phyloP scores from a whole-genome alignment of 2,797 vertebrate species.

The Gadopsis bispinosus region DNA sequence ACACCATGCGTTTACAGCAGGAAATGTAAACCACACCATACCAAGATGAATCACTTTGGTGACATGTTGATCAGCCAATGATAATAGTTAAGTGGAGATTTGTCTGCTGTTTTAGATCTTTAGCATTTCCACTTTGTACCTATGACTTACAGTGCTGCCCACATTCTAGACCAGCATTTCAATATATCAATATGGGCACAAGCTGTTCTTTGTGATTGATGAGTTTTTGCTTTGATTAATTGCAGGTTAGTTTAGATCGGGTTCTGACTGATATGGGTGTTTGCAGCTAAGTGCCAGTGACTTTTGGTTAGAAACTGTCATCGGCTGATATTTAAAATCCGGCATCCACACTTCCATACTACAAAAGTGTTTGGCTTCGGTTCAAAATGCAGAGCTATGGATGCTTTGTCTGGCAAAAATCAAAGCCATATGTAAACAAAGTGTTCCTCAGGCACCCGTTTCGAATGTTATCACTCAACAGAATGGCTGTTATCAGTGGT shows the following conservation, averaged over 20 bases:
- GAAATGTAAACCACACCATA: slow-evolving; percentile 3
- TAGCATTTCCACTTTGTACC: background rate
- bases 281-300: slow-evolving; percentile 9
- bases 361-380: background rate
- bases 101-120: background rate
- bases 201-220: slow-evolving; percentile 27
- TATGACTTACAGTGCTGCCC: background rate
- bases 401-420: background rate
- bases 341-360: background rate
- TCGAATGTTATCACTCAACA: too few relatives aligned
- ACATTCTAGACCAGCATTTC: background rate
- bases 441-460: too few relatives aligned
- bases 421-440: background rate
- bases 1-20: slow-evolving; percentile 12
- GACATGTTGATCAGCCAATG: slow-evolving; percentile 8
- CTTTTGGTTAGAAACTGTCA: slow-evolving; percentile 34
- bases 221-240: slow-evolving; percentile 26
- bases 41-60: slow-evolving; percentile 10
- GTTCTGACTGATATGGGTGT: slow-evolving; percentile 24
- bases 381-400: background rate
- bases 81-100: slow-evolving; percentile 6
- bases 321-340: slow-evolving; percentile 12
- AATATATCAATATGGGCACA: background rate
- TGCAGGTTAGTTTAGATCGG: background rate
- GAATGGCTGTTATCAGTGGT: too few relatives aligned